Evolutionary conservation across 2,888 invertebrate genomes (phyloP), one percentile per base, ranked within the genome.

Genomic region (Protophormia terraenovae): DNA sequence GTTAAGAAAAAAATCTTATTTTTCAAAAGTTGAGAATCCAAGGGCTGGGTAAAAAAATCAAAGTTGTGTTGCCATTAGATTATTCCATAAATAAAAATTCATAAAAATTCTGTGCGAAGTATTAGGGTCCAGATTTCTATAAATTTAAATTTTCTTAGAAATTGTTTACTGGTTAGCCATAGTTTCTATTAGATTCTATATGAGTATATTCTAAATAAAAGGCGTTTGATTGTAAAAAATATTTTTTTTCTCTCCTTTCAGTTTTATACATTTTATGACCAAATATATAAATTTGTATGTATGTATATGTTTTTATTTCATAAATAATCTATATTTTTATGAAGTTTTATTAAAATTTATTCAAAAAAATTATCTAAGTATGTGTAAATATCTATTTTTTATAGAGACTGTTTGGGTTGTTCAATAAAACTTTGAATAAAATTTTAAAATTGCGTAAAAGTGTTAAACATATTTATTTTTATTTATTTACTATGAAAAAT

Each of bases 141-240:
- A 32, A 32, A 32, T 32, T 32, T 3, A 32, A 32, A 32, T 8
- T 10, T 32, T 32, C 32, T 32, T 32, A 32, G 4, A 32, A 8
- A 50, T 22, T 64, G 19, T 75, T 50, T 53, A 19, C 64, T 76
- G 76, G 64, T 47, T 62, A 1, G 14, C 14, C 7, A 2, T n/a
- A 47, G n/a, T 12, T 22, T 27, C 8, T 29, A 53, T 14, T 5
- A 16, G 29, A 16, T 2, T 12, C 2, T 16, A 22, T 16, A 6
- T 45, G 10, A 41, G 16, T 5, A 5, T 41, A 6, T 6, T n/a
- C 2, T 24, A 62, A 29, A 58, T 45, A 16, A 67, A 75, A 53
- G 38, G 58, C 62, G 32, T 71, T 73, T 55, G 72, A 73, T 73
- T 58, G 45, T 38, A 64, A 80, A 73, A n/a, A 73, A 73, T 73